These are phyloP conservation scores for Acleris cristana DNA, from an alignment of 2,888 invertebrate genomes.

Conservation along the genomic window DNA sequence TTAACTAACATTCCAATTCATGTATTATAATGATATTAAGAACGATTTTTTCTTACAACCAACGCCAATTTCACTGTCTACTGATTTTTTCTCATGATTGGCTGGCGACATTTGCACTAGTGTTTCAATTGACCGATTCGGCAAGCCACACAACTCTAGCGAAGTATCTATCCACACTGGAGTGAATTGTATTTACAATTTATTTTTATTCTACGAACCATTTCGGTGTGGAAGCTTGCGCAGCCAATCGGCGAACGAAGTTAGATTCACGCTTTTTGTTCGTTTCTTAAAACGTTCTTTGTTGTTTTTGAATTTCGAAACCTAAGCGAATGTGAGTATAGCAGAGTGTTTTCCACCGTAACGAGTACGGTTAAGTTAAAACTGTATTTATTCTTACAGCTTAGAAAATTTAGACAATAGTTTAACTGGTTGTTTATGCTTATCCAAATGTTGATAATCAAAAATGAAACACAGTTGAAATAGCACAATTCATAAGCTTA, in stretches of 20 bases:
- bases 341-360: neutral
- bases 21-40: neutral
- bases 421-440: no score
- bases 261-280: slow-evolving; percentile 30
- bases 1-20: no score
- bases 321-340: slow-evolving; percentile 10
- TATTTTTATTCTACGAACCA: slow-evolving; percentile 37
- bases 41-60: neutral
- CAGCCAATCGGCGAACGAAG: slow-evolving; percentile 34
- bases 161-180: slow-evolving; percentile 30
- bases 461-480: no score
- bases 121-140: slow-evolving; percentile 66
- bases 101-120: slow-evolving; percentile 65
- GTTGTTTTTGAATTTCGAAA: slow-evolving; percentile 26
- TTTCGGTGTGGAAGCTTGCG: slow-evolving; percentile 33
- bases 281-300: slow-evolving; percentile 18
- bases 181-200: slow-evolving; percentile 38
- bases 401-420: no score
- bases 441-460: no score
- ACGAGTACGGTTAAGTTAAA: neutral
- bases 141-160: slow-evolving; percentile 41
- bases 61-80: neutral
- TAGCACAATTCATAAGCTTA: no score
- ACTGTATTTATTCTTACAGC: neutral
- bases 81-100: slow-evolving; percentile 29